Evolutionary conservation across 2,113 vertebrate species (phyloP), one percentile per base, ranked within the genome.

Genomic region (Enhydra lutris): DNA sequence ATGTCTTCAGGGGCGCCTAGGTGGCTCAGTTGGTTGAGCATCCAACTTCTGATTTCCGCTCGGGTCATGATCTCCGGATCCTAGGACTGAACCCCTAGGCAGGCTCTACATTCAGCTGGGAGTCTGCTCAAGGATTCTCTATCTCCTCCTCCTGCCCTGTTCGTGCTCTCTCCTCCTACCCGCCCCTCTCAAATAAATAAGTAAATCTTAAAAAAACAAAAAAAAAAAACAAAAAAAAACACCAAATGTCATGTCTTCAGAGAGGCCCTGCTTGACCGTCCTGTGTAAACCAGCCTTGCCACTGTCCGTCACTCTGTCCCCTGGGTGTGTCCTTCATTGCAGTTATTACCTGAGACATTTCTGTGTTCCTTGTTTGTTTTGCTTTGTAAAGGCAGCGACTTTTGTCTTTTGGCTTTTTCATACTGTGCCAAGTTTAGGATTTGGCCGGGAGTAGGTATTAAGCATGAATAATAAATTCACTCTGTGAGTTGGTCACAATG

Each of bases 201-300:
- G 34, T 67, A 34, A 34, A 69, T 69, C 67, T 36, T 0, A n/a
- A n/a, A 69, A 69, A 67, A 34, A n/a, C n/a, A n/a, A n/a, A n/a
- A 4, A 65, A 9, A 20, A 9, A 7, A 2, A 18, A 26, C 12
- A 26, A 63, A 20, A 4, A 1, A 3, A 21, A 29, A 31, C 11
- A 65, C 5, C 34, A 69, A 69, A 20, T 36, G 18, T 69, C 67
- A 69, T 69, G 34, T 36, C 71, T 92, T 84, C 20, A 39, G 61
- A 65, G 59, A 76, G 57, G 18, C 36, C 78, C 86, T 92, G 47
- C 73, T 89, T 83, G 24, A 69, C 65, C 6, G 29, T 50, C 29
- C 45, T 45, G 0, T 47, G 4, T 50, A 3, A 47, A 11, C 5
- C n/a, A 42, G 6, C 24, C 39, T 23, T 45, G 14, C 71, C 10